These are phyloP conservation scores for Holothuria scabra DNA, from an alignment of 53 echinoderm and acorn worm species.

Conservation along the genomic window DNA sequence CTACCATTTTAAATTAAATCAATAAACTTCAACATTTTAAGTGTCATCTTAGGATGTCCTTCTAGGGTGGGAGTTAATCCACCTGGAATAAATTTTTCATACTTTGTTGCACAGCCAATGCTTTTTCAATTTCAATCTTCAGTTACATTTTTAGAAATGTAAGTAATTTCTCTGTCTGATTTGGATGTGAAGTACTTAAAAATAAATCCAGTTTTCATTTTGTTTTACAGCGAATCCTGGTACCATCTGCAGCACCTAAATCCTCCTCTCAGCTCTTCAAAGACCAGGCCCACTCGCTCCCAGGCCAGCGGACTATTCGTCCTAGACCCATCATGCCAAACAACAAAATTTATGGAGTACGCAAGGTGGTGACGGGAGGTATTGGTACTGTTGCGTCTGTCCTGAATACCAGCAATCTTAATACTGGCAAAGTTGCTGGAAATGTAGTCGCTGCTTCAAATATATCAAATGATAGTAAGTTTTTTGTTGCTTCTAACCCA, in stretches of 20 bases:
- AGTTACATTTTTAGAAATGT: too few species aligned
- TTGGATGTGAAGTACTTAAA: too few species aligned
- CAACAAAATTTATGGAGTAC: conserved; percentile 6
- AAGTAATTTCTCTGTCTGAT: too few species aligned
- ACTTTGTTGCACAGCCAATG: too few species aligned
- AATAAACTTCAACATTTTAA: too few species aligned
- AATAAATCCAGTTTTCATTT: too few species aligned
- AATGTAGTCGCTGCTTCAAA: background rate
- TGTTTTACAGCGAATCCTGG: conserved; percentile 7
- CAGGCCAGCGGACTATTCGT: background rate
- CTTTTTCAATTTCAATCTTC: too few species aligned
- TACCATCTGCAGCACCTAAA: conserved; percentile 17
- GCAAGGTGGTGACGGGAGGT: background rate
- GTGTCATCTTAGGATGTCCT: too few species aligned
- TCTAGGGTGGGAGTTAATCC: too few species aligned
- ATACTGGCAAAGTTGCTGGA: background rate
- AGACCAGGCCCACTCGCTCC: conserved; percentile 16
- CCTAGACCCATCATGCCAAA: conserved; percentile 25
- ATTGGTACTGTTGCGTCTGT: background rate
- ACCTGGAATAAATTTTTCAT: too few species aligned
- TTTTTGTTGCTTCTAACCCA: background rate
- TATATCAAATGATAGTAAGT: background rate
- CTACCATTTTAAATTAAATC: too few species aligned
- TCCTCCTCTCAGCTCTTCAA: conserved; percentile 8
- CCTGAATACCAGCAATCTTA: background rate